Base-by-base conservation (phyloP, 2,888 invertebrate genomes). In the Phymatocera aterrima region DNA sequence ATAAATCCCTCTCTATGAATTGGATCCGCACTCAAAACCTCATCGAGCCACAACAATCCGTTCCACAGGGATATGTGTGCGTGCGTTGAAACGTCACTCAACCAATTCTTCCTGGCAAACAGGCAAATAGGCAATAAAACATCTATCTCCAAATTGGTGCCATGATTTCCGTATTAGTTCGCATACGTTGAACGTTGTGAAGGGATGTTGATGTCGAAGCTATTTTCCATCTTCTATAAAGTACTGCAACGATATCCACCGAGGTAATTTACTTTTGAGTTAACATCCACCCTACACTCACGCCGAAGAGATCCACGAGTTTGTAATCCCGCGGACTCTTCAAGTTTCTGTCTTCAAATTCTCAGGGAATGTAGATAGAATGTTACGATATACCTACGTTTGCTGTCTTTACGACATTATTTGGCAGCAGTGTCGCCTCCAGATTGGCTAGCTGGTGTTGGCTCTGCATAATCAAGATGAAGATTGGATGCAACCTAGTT, bases 401-500 rank as follows among this genome's bases (percentile, higher is more conserved):
- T 80, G 74, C 57, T 48, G 80, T 82, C 82, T 84, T 85, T 83
- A 85, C 83, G 82, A 83, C 81, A 82, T 83, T 84, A 84, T 84
- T 85, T 84, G 85, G 85, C 85, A 85, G 81, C 70, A 61, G 74
- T 78, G 79, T 81, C 80, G 77, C 77, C 83, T 81, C 80, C 57
- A 82, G 83, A 83, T 85, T 84, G 84, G 82, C 80, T 79, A 75
- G 70, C 81, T 80, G 64, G 70, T 78, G 81, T 85, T 85, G 85
- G 82, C 83, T 84, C 84, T 85, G 85, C 84, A 86, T 87, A 87
- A 86, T 86, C 85, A 83, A 84, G 86, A 85, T 83, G 83, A 87
- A 84, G 83, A 84, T 86, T 85, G 84, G 82, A 40, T 75, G 75
- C 75, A 75, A 57, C 75, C 57, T 24, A 75, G 57, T 75, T 75